Base-by-base conservation (phyloP, 2,113 vertebrate genomes). In the Nematolebias whitei region DNA sequence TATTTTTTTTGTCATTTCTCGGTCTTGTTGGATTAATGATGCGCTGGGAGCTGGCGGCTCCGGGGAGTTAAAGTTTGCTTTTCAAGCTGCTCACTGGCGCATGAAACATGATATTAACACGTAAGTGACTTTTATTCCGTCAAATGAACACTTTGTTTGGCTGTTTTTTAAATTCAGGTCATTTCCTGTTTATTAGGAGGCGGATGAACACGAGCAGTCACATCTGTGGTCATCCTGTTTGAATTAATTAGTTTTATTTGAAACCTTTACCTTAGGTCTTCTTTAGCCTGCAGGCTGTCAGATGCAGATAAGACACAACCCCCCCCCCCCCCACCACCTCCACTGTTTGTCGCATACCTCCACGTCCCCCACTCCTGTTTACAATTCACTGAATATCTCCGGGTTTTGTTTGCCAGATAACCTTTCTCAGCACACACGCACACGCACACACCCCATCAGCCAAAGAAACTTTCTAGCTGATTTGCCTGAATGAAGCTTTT, bases 101-200 rank as follows among this genome's bases (percentile, higher is more conserved):
- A n/a, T 48, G 60, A 49, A 84, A 69, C 12, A 93, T 93, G 92
- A 93, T 93, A 70, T 68, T 93, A 70, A 93, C 90, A 40, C 91
- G 92, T 93, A 85, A 93, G 92, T 92, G 12, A 0, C 15, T 40
- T 18, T 16, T 6, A 19, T 4, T 22, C 11, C 41, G 6, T 1
- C 2, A 12, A 6, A 18, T 8, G 2, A 2, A 12, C 19, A 2
- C 11, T 3, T 3, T 45, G 16, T 29, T 41, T 40, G 39, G 48
- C 43, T 16, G 18, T 26, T 39, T 48, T 15, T 22, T 20, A 5
- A 11, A 52, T 32, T 45, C 13, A 45, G 47, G 1, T 10, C 14
- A 40, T 68, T 74, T 76, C 39, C 35, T 64, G 48, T 75, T 50
- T 45, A 0, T 47, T 3, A 0, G 1, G 9, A 53, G 12, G n/a